These are phyloP conservation scores for Spongilla lacustris DNA, from an alignment of 37 sponge, comb jelly and placozoan species.

Conservation along the genomic window DNA sequence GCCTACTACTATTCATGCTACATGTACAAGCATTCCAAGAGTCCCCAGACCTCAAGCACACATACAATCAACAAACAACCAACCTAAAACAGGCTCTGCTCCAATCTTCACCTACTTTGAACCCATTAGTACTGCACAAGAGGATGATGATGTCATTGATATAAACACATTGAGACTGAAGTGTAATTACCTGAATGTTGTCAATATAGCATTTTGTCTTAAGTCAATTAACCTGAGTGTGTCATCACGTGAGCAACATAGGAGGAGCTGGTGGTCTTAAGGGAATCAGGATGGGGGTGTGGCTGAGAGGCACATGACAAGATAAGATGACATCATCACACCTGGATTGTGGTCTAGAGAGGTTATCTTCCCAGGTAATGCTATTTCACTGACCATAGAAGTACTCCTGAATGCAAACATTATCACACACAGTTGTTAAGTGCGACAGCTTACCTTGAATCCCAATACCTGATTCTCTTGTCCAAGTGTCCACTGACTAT, in stretches of 20 bases:
- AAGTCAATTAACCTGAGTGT: constrained; percentile 90
- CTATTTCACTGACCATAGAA: constrained; percentile 68
- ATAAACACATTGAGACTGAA: background rate
- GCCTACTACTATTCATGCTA: too few species aligned
- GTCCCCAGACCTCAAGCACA: too few species aligned
- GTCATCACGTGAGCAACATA: constrained; percentile 91
- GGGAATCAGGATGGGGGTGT: background rate
- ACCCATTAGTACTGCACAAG: constrained; percentile 36
- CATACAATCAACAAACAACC: background rate
- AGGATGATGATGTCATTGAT: too few species aligned
- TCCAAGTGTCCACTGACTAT: constrained; percentile 96
- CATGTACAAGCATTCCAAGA: too few species aligned
- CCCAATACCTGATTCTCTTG: constrained; percentile 94
- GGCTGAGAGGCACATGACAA: background rate
- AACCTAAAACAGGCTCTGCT: constrained; percentile 73
- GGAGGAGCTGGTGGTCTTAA: constrained; percentile 75
- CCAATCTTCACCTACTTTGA: constrained; percentile 71
- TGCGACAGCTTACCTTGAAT: constrained; percentile 45
- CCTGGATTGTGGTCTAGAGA: constrained; percentile 83
- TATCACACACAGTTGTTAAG: background rate
- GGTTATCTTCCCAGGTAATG: constrained; percentile 87
- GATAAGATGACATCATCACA: background rate
- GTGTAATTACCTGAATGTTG: constrained; percentile 73
- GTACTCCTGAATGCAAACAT: background rate
- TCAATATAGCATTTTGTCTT: constrained; percentile 77